phyloP scores from a whole-genome alignment of 2,113 vertebrate species.

The Gnathochromis pfefferi region DNA sequence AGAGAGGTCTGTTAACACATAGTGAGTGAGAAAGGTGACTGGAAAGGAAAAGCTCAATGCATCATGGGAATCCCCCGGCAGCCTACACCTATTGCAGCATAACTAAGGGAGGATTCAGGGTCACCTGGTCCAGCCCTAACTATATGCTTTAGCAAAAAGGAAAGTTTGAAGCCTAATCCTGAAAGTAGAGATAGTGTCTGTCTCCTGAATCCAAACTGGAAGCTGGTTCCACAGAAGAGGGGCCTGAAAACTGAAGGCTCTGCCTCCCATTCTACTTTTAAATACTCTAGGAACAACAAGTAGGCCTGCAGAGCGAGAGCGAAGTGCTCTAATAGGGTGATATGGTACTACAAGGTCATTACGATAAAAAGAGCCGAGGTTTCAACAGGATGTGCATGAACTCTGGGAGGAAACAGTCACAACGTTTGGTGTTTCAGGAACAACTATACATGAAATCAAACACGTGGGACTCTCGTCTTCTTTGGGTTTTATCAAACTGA shows the following conservation, averaged over 20 bases:
- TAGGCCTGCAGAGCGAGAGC: rapidly evolving
- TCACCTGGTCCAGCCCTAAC: too few relatives aligned
- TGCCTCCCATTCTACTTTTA: not conserved
- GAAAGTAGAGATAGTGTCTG: not conserved
- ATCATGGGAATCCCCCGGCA: too few relatives aligned
- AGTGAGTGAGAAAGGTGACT: too few relatives aligned
- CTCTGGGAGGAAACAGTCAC: not conserved
- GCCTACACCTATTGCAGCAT: too few relatives aligned
- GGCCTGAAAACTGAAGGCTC: not conserved
- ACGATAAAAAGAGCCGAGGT: not conserved
- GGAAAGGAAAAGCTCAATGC: too few relatives aligned
- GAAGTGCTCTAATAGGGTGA: rapidly evolving
- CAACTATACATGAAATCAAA: rapidly evolving
- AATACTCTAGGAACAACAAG: not conserved
- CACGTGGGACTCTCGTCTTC: not conserved
- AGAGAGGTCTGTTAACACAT: too few relatives aligned
- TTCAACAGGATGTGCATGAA: not conserved
- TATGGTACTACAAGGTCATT: not conserved
- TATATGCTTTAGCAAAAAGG: not conserved
- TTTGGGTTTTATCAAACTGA: not conserved
- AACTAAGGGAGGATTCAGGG: not conserved
- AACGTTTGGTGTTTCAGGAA: not conserved
- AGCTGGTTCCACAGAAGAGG: not conserved
- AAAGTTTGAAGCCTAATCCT: rapidly evolving
- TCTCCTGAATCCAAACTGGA: not conserved